phyloP scores from a whole-genome alignment of 2,113 vertebrate genomes.

The Gopherus flavomarginatus region DNA sequence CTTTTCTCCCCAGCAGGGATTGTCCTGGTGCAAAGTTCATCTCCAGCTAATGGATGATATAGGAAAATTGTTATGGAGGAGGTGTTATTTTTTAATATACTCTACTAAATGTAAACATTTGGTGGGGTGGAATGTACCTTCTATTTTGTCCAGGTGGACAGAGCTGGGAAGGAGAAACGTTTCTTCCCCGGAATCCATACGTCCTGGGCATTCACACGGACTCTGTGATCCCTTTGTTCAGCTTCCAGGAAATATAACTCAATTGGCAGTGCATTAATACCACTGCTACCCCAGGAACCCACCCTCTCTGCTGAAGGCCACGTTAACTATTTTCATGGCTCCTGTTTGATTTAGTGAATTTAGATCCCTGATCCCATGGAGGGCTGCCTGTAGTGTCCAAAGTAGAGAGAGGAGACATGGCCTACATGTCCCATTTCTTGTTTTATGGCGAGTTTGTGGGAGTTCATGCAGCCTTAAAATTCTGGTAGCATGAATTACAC shows the following conservation, averaged over 20 bases:
- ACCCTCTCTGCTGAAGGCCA: rapidly evolving
- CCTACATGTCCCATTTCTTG: neutral
- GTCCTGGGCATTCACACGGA: neutral
- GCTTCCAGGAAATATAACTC: neutral
- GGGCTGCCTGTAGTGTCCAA: neutral
- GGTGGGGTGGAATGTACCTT: neutral
- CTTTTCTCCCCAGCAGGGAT: neutral
- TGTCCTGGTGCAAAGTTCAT: neutral
- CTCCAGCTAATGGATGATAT: neutral
- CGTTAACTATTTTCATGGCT: neutral
- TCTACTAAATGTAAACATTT: neutral
- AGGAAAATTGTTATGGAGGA: neutral
- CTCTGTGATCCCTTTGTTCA: neutral
- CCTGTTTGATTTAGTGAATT: neutral
- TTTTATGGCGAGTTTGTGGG: neutral
- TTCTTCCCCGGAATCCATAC: neutral
- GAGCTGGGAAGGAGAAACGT: neutral
- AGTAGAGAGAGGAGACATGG: neutral
- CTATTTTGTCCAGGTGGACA: neutral
- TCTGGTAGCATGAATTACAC: neutral
- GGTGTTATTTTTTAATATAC: rapidly evolving
- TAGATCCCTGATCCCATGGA: neutral
- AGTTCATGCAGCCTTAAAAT: conserved; percentile 21
- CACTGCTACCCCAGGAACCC: neutral
- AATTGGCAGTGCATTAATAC: neutral